These are phyloP conservation scores for Marronus borbonicus DNA, from an alignment of 2,888 invertebrate species.

Conservation along the genomic window DNA sequence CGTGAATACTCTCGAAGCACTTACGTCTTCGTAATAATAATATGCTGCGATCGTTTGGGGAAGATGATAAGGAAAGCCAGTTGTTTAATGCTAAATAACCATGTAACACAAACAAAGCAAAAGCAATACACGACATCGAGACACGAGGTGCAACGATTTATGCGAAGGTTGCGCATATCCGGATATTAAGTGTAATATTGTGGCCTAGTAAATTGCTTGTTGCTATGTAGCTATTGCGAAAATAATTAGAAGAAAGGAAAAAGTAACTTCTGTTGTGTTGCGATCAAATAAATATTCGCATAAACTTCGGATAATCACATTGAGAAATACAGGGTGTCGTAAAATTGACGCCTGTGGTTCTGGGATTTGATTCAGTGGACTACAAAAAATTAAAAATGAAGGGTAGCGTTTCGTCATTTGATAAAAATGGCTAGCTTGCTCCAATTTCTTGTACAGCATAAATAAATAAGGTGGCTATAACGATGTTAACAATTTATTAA, in stretches of 20 bases:
- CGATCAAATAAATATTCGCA: too few relatives aligned
- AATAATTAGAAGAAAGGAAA: neutral
- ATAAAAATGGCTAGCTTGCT: too few relatives aligned
- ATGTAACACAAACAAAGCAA: conserved; percentile 7
- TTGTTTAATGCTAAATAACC: conserved; percentile 25
- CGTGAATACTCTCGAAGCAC: conserved; percentile 27
- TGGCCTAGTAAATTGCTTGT: conserved; percentile 2
- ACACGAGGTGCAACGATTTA: conserved; percentile 28
- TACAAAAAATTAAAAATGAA: too few relatives aligned
- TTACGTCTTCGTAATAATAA: conserved; percentile 18
- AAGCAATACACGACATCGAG: neutral
- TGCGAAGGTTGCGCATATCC: conserved; percentile 13
- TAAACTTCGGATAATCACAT: too few relatives aligned
- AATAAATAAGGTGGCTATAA: too few relatives aligned
- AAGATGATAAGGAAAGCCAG: conserved; percentile 15
- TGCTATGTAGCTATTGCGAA: neutral
- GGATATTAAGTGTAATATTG: conserved; percentile 18
- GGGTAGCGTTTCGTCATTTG: too few relatives aligned
- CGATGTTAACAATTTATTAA: too few relatives aligned
- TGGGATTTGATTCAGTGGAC: too few relatives aligned
- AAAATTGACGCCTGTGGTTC: too few relatives aligned
- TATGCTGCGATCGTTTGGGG: neutral
- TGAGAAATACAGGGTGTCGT: too few relatives aligned
- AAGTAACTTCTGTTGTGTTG: too few relatives aligned
- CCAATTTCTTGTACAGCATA: too few relatives aligned